A percentile compares a stretch with the other conserved stretches of the same genome.
Evolutionary conservation across 2,797 vertebrate species (phyloP).

Genomic region (Moxostoma hubbsi): DNA sequence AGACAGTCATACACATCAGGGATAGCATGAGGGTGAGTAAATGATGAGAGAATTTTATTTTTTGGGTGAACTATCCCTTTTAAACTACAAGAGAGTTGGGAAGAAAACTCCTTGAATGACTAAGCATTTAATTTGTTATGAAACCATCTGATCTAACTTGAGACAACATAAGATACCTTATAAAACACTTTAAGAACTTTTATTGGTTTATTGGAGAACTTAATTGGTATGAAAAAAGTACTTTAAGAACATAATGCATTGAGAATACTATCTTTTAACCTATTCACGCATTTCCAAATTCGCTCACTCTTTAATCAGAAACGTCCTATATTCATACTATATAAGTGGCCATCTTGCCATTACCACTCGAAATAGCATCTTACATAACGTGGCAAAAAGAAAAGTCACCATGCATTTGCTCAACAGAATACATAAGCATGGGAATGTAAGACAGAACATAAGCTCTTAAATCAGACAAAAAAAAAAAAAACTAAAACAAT

Average conservation of each 20-base stretch:
- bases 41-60: too few species aligned
- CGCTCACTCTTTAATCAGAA: constrained; percentile 38
- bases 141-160: too few species aligned
- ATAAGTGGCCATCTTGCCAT: constrained; percentile 40
- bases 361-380: constrained; percentile 31
- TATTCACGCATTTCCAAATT: constrained; percentile 4
- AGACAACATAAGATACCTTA: too few species aligned
- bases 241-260: constrained; percentile 39
- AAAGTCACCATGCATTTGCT: neutral
- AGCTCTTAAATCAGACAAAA: neutral
- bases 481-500: neutral
- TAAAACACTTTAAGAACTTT: too few species aligned
- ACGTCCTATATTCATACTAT: constrained; percentile 50
- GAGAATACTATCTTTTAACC: constrained; percentile 1
- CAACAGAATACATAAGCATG: neutral
- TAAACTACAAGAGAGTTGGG: too few species aligned
- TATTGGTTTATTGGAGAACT: neutral
- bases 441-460: neutral
- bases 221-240: constrained; percentile 19
- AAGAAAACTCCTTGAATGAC: too few species aligned
- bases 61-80: too few species aligned
- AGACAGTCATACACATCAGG: too few species aligned
- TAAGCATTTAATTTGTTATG: too few species aligned
- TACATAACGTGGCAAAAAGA: neutral
- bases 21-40: too few species aligned